Base-by-base conservation (phyloP, 2,797 vertebrate species). In the Peromyscus aztecus region DNA sequence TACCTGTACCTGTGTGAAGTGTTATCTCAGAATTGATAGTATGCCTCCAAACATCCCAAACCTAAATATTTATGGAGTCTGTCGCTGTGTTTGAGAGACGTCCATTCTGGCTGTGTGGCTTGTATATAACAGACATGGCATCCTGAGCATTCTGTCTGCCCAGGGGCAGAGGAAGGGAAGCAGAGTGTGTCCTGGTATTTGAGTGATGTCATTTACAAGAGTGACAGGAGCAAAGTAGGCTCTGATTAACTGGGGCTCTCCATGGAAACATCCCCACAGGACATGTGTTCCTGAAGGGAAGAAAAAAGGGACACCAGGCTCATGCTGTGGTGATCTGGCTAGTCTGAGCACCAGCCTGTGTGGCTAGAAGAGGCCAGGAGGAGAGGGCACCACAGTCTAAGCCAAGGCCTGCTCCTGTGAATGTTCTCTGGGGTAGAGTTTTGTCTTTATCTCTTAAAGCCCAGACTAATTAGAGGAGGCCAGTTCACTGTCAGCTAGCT, bases 221-320 rank as follows among this genome's bases (percentile, higher is more conserved):
- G n/a, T 52, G 8, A 77, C 0, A 16, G n/a, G 52, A 85, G 34
- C 29, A 27, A 49, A 40, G 12, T 57, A 61, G 87, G 17, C 67
- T 43, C 34, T 1, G 91, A 0, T 19, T 4, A 10, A 31, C 24
- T n/a, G 1, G 52, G 17, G 29, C 2, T 40, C 59, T 31, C 59
- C 10, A 0, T 46, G 29, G 49, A 77, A 77, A 8, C 40, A 16
- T 57, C 9, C 65, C 77, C 31, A 1, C 0, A 0, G 73, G 14
- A 5, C 6, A 3, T 0, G 1, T 2, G 2, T 16, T 6, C 4
- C 7, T 2, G 14, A 1, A 2, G n/a, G 55, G n/a, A 34, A 16
- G 17, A 34, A 2, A 78, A 4, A 13, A 86, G 29, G 43, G 61
- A 49, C 61, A 34, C 63, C 12, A 14, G 43, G 21, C 65, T 7